These are phyloP conservation scores for Rhinoderma darwinii DNA, from an alignment of 2,113 vertebrate genomes.

Conservation along the genomic window DNA sequence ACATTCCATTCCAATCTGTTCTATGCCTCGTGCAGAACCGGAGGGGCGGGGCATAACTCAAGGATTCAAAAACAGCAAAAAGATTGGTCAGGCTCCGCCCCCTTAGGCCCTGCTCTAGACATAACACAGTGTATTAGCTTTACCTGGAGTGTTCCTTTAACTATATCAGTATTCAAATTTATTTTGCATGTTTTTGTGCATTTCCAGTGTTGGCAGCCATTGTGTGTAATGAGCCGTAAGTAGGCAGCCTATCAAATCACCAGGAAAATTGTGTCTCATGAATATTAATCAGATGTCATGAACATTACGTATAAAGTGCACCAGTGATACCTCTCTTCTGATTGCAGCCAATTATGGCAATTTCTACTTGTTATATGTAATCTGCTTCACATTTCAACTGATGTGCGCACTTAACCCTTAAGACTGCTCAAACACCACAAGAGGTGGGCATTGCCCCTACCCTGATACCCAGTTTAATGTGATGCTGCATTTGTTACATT, in stretches of 20 bases:
- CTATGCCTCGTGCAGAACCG: too few species aligned
- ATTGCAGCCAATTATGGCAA: slow-evolving; percentile 12
- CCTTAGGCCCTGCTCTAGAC: too few species aligned
- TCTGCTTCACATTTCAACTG: background rate
- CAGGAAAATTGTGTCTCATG: background rate
- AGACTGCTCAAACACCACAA: too few species aligned
- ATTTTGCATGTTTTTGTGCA: background rate
- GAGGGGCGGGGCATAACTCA: too few species aligned
- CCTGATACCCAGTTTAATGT: background rate
- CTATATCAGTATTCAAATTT: background rate
- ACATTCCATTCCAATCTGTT: too few species aligned
- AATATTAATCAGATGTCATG: slow-evolving; percentile 19
- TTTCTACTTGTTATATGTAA: background rate
- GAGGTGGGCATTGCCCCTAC: background rate
- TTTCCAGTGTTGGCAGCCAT: background rate
- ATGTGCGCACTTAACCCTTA: background rate
- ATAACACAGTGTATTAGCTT: too few species aligned
- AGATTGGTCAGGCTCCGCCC: too few species aligned
- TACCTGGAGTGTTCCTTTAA: background rate
- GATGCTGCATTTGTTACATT: background rate
- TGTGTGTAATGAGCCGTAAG: background rate
- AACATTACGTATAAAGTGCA: background rate
- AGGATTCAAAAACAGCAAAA: too few species aligned
- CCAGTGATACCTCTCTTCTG: background rate
- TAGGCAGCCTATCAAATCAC: background rate